A percentile compares a stretch with the other conserved stretches of the same genome.
phyloP scores from a whole-genome alignment of 2,797 vertebrate genomes.

The Remorina albescens region DNA sequence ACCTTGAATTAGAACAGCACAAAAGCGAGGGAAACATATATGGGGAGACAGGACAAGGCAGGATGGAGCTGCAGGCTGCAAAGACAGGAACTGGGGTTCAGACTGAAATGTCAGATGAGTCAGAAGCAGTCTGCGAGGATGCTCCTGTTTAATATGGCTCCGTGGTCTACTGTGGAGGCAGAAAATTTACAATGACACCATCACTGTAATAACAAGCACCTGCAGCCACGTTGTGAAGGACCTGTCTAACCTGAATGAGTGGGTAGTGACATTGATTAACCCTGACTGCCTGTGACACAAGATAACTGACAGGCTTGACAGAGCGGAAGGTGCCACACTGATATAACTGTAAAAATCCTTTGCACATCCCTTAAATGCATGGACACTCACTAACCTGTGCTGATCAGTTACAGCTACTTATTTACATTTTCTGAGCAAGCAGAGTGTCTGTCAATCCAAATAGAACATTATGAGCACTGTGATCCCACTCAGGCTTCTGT shows the following conservation, averaged over 20 bases:
- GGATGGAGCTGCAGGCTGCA: slow-evolving; percentile 58
- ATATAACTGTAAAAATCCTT: slow-evolving; percentile 57
- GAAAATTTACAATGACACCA: slow-evolving; percentile 73
- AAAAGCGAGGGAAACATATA: slow-evolving; percentile 50
- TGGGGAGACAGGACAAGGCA: slow-evolving; percentile 29
- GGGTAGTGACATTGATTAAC: slow-evolving; percentile 75
- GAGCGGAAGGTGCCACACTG: slow-evolving; percentile 26
- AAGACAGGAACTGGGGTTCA: slow-evolving; percentile 61
- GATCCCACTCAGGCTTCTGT: slow-evolving; percentile 28
- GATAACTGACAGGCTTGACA: slow-evolving; percentile 59
- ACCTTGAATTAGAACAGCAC: slow-evolving; percentile 59
- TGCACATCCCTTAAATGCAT: slow-evolving; percentile 33
- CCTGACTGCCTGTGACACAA: slow-evolving; percentile 64
- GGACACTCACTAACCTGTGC: slow-evolving; percentile 34
- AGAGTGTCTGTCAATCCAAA: slow-evolving; percentile 25
- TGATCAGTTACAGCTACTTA: slow-evolving; percentile 39
- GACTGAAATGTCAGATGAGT: slow-evolving; percentile 85
- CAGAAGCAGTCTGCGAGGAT: slow-evolving; percentile 76
- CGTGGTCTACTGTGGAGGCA: slow-evolving; percentile 58
- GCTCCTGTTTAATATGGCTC: slow-evolving; percentile 74
- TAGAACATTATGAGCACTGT: slow-evolving; percentile 24
- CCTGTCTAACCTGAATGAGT: slow-evolving; percentile 56
- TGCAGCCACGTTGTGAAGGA: slow-evolving; percentile 66
- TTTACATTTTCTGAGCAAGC: slow-evolving; percentile 39
- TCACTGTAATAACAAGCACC: slow-evolving; percentile 70